Evolutionary conservation across 2,888 invertebrate species (phyloP).

Genomic region (Coremacera marginata): DNA sequence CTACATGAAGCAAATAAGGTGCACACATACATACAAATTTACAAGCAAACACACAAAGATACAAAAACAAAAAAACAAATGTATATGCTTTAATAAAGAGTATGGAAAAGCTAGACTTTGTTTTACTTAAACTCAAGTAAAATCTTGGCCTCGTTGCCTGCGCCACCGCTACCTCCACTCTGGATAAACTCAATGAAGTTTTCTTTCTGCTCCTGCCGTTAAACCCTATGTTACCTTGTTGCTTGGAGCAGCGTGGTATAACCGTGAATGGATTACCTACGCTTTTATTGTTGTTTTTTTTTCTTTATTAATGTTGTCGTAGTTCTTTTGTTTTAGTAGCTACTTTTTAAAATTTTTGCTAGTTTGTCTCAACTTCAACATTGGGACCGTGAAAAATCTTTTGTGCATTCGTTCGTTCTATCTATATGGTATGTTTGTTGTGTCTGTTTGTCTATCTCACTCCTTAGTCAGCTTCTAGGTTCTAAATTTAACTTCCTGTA

Average conservation of each 20-base stretch:
- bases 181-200: no score
- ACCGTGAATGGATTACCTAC: neutral
- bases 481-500: neutral
- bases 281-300: neutral
- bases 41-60: neutral
- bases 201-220: no score
- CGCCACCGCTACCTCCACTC: no score
- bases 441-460: neutral
- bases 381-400: neutral
- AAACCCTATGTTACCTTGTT: neutral
- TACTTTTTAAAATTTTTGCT: neutral
- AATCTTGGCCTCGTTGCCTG: no score
- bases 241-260: neutral
- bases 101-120: no score
- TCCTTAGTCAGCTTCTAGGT: neutral
- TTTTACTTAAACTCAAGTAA: no score
- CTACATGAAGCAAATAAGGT: neutral
- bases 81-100: no score
- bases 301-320: no score
- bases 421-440: neutral
- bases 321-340: no score
- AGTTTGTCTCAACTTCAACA: neutral
- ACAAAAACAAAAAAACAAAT: neutral
- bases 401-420: slow-evolving; percentile 3
- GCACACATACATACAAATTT: neutral